Evolutionary conservation across 2,888 invertebrate genomes (phyloP), one percentile per base, ranked within the genome.

Genomic region (Lasioglossum lativentre): DNA sequence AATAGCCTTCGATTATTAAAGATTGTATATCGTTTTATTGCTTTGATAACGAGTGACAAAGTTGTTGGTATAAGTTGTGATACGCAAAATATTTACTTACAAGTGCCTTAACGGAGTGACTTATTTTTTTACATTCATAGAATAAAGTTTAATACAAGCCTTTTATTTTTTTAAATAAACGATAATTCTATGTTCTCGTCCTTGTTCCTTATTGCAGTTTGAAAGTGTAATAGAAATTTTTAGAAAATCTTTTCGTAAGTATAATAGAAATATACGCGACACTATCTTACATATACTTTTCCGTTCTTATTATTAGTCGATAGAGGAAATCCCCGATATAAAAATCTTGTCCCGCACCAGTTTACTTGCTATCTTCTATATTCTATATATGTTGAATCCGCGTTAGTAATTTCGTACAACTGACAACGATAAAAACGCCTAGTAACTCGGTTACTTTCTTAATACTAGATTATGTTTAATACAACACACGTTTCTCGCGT

Each of bases 41-140:
- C 70, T 73, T 78, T 10, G 45, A 72, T 76, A 86, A 86, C 78
- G 75, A 79, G 71, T 82, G 80, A 77, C 75, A 78, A 80, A 77
- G 16, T 78, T 63, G 30, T 63, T 71, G 63, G 4, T 76, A 75
- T 52, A 79, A 47, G 30, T 74, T n/a, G 52, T 80, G 23, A 74
- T 80, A 78, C 78, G 56, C 6, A 70, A 78, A 78, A 81, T 85
- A 72, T 80, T 71, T 63, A 52, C 75, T 75, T 70, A 70, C 40
- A 66, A 8, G 45, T 82, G 77, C 63, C 81, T 81, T 79, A 80
- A 78, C 30, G 56, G 27, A 83, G 75, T 80, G 80, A 87, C 77
- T 79, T 87, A 87, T 87, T 81, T 82, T 82, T 78, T 76, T 80
- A 38, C 73, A 75, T 80, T 82, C 83, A 63, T 80, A 73, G 19